Base-by-base conservation (phyloP, 2,113 vertebrate genomes). In the Sphyrna mokarran region DNA sequence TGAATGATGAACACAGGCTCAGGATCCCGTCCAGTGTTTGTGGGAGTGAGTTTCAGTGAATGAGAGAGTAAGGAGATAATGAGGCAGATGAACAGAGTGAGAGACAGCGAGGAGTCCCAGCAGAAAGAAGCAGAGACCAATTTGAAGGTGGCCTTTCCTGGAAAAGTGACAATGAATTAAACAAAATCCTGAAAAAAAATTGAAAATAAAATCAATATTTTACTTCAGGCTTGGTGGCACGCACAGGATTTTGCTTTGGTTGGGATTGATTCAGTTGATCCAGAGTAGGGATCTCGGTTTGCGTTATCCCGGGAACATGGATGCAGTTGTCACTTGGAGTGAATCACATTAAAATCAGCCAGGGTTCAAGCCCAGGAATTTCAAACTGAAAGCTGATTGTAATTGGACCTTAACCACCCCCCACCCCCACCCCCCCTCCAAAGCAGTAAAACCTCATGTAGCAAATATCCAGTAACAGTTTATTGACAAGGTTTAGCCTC, bases 381-480 rank as follows among this genome's bases (percentile, higher is more conserved):
- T 66, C 16, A 90, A 66, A 63, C 10, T 63, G 58, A 63, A 63
- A 91, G n/a, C 61, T 66, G 11, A 66, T 66, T 91, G 58, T 66
- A 18, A 66, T 37, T 66, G 29, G 89, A 91, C 33, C 61, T 66
- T 91, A 20, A 63, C 58, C 58, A 9, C 13, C 61, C 61, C 61
- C 61, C 4, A 0, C 61, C 61, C 11, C 13, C 61, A 8, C 61
- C 61, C 4, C 7, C 61, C 61, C 11, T 0, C 61, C 89, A 37
- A 33, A 66, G 61, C 33, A 37, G 89, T 63, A 66, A 91, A n/a
- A 91, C 2, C 16, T 61, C 33, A 37, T 3, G 33, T 14, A 33
- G 11, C 13, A 61, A 23, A 37, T 63, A 93, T 93, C 89, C 89
- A 93, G 61, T 93, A 66, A 66, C 89, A 93, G 89, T 93, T 93